A percentile compares a stretch with the other conserved stretches of the same genome.
Evolutionary conservation across 2,888 invertebrate species (phyloP).

Genomic region (Abrostola tripartita): DNA sequence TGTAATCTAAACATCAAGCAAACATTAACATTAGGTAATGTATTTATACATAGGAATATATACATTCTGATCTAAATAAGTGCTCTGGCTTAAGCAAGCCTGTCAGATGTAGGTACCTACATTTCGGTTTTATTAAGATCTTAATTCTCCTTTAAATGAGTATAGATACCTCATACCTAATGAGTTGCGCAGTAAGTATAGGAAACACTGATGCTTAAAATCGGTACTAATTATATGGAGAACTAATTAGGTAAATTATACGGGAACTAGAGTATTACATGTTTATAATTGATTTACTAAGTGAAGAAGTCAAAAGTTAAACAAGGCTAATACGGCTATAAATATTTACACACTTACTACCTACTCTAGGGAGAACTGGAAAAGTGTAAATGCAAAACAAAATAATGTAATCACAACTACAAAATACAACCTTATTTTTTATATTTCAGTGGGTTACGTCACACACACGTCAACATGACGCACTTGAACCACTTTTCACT

Average conservation of each 20-base stretch:
- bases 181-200: too few relatives aligned
- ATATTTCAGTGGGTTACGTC: slow-evolving; percentile 68
- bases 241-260: too few relatives aligned
- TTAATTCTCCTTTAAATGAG: too few relatives aligned
- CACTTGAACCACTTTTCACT: slow-evolving; percentile 64
- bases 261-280: too few relatives aligned
- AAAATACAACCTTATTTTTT: slow-evolving; percentile 36
- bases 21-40: background rate
- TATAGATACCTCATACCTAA: too few relatives aligned
- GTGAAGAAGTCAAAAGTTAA: too few relatives aligned
- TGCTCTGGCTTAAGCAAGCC: background rate
- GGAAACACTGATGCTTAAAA: too few relatives aligned
- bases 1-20: background rate
- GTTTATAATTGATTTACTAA: too few relatives aligned
- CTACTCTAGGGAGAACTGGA: background rate
- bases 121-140: too few relatives aligned
- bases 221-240: too few relatives aligned
- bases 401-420: background rate
- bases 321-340: background rate
- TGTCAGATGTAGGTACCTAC: too few relatives aligned
- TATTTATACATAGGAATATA: too few relatives aligned
- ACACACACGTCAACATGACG: slow-evolving; percentile 72
- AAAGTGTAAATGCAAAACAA: background rate
- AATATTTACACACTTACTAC: background rate
- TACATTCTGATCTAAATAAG: background rate